Percentiles rank a stretch among this genome's conserved stretches.
Conservation (phyloP, 92 coral and sea anemone genomes). For the Phenganax stokvisi region DNA sequence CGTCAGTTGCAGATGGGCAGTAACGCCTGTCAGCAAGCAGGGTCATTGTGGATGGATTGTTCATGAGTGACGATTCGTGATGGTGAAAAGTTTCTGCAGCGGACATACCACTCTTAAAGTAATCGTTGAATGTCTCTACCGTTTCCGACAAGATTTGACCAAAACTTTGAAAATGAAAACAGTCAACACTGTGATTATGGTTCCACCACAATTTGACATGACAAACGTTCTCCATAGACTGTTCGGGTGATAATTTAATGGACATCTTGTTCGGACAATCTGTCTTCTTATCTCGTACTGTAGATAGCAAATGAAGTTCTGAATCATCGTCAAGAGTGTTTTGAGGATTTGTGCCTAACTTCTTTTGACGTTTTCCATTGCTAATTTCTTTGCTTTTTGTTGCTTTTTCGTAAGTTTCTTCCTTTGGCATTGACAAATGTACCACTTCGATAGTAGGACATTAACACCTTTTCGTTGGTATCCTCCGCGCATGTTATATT, state of each 20-base stretch:
- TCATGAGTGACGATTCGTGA: slow-evolving; percentile 38
- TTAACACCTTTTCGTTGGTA: slow-evolving; percentile 40
- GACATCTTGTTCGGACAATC: slow-evolving; percentile 52
- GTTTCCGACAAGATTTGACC: slow-evolving; percentile 41
- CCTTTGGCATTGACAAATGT: slow-evolving; percentile 41
- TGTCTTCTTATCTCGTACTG: slow-evolving; percentile 48
- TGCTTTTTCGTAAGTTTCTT: slow-evolving; percentile 46
- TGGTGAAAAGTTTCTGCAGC: slow-evolving; percentile 46
- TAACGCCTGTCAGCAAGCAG: slow-evolving; percentile 41
- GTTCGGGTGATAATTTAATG: slow-evolving; percentile 25
- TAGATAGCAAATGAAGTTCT: slow-evolving; percentile 44
- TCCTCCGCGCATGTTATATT: slow-evolving; percentile 46
- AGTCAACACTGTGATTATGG: slow-evolving; percentile 46
- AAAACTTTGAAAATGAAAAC: slow-evolving; percentile 37
- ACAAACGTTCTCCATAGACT: slow-evolving; percentile 23
- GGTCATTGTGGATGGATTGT: slow-evolving; percentile 29
- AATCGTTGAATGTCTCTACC: slow-evolving; percentile 37
- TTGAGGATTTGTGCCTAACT: slow-evolving; percentile 36
- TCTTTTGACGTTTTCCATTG: slow-evolving; percentile 23
- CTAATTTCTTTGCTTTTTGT: slow-evolving; percentile 19
- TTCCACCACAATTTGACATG: slow-evolving; percentile 47
- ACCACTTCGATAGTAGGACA: slow-evolving; percentile 43
- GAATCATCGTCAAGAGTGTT: slow-evolving; percentile 29
- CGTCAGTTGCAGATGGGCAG: slow-evolving; percentile 45
- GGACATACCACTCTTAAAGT: slow-evolving; percentile 41